phyloP scores from a whole-genome alignment of 2,113 vertebrate species.

The Corythornis vintsioides region DNA sequence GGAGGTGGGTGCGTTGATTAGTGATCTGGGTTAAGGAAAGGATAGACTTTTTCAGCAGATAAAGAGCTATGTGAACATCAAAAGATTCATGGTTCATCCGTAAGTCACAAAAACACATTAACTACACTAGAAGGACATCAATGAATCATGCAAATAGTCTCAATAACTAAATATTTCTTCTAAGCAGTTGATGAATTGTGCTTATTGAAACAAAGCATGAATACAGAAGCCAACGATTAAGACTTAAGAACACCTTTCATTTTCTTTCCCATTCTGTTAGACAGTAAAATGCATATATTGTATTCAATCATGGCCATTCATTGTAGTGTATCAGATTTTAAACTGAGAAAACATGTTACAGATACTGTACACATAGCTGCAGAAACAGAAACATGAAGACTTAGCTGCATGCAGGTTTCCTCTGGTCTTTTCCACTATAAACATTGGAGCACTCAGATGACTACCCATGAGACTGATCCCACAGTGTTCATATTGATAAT shows the following conservation, averaged over 20 bases:
- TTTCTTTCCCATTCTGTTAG: conserved; percentile 17
- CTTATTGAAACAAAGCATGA: conserved; percentile 20
- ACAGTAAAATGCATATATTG: conserved; percentile 20
- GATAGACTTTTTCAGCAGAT: background rate
- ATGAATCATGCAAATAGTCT: background rate
- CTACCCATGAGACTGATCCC: background rate
- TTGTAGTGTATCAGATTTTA: background rate
- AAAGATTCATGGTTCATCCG: background rate
- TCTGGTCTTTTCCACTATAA: background rate
- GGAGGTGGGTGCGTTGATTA: background rate
- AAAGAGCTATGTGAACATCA: background rate
- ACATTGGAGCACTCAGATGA: background rate
- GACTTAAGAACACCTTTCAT: background rate
- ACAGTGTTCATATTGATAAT: background rate
- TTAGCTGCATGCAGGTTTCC: background rate
- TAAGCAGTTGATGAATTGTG: conserved; percentile 19
- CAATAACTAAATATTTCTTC: conserved; percentile 48
- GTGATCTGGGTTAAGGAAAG: background rate
- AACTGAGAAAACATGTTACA: background rate
- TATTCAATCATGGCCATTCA: background rate
- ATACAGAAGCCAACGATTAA: conserved; percentile 24
- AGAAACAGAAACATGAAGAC: background rate
- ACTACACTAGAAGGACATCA: background rate
- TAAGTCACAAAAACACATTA: conserved; percentile 30
- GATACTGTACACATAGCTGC: background rate